phyloP scores from a whole-genome alignment of 2,113 vertebrate genomes.

The Syrmaticus mikado region DNA sequence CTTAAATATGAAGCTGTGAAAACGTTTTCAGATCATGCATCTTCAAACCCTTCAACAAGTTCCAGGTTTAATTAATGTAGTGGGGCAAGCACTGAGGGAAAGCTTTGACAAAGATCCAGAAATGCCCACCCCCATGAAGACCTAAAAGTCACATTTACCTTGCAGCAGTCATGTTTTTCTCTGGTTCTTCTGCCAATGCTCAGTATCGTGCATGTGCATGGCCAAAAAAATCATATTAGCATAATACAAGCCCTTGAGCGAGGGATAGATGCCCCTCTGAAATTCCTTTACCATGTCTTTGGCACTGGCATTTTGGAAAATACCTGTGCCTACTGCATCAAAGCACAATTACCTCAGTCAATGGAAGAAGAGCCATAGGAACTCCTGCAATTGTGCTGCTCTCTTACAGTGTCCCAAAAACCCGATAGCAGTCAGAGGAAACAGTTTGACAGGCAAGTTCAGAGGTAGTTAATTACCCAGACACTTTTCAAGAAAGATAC shows the following conservation, averaged over 20 bases:
- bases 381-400: neutral
- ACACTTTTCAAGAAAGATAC: neutral
- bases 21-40: neutral
- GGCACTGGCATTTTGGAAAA: neutral
- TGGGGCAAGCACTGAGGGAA: neutral
- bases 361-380: neutral
- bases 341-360: neutral
- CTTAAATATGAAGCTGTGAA: neutral
- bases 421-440: neutral
- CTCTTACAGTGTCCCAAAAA: neutral
- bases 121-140: neutral
- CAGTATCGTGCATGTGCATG: neutral
- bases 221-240: neutral
- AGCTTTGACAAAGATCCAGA: neutral
- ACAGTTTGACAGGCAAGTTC: neutral
- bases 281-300: neutral
- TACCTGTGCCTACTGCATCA: neutral
- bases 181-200: neutral
- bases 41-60: neutral
- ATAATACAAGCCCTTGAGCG: neutral
- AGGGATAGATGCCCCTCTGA: neutral
- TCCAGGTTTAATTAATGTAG: neutral
- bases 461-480: neutral
- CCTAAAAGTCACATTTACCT: neutral
- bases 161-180: neutral